Evolutionary conservation across 2,888 invertebrate species (phyloP).

Genomic region (Stenoptilia bipunctidactyla): DNA sequence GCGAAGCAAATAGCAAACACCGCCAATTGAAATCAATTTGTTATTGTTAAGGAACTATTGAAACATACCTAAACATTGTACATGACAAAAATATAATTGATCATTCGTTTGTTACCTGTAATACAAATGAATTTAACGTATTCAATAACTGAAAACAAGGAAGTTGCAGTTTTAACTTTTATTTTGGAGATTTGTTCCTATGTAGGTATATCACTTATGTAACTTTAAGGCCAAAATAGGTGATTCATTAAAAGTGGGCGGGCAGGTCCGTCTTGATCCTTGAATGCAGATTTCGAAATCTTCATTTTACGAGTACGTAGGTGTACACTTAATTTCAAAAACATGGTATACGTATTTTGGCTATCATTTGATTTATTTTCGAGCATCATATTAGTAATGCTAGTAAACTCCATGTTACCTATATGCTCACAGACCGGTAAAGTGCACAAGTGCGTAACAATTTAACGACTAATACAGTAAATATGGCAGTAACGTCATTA

Average conservation of each 20-base stretch:
- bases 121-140: too few species aligned
- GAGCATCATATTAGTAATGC: too few species aligned
- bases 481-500: background rate
- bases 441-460: slow-evolving; percentile 37
- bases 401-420: slow-evolving; percentile 12
- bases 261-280: slow-evolving; percentile 4
- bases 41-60: slow-evolving; percentile 14
- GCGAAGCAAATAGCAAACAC: slow-evolving; percentile 18
- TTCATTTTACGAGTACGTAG: slow-evolving; percentile 2
- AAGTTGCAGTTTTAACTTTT: too few species aligned
- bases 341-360: slow-evolving; percentile 15
- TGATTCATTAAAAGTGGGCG: background rate
- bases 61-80: too few species aligned
- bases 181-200: too few species aligned
- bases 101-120: too few species aligned
- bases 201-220: too few species aligned
- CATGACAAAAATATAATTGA: too few species aligned
- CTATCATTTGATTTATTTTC: slow-evolving; percentile 15
- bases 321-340: slow-evolving; percentile 11
- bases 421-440: slow-evolving; percentile 30
- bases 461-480: slow-evolving; percentile 27
- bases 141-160: too few species aligned
- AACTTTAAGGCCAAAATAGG: too few species aligned
- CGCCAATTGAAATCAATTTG: slow-evolving; percentile 18
- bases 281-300: background rate